Evolutionary conservation across 1,140 invertebrate genomes (phyloP), one percentile per base, ranked within the genome.

Genomic region (Cyclina sinensis): DNA sequence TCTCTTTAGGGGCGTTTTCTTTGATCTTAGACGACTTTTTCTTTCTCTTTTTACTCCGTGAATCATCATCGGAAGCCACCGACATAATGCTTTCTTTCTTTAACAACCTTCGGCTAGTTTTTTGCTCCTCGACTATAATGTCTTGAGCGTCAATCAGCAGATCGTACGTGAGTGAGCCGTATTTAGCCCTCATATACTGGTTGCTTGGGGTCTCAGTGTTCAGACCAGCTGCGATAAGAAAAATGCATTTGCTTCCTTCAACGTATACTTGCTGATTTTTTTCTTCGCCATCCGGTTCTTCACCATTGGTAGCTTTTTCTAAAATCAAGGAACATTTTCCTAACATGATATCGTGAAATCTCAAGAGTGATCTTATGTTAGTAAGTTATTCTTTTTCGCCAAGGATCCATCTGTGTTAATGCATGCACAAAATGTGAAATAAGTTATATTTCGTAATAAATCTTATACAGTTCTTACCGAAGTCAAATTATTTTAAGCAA

Each of bases 121-220:
- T 86, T 9, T 76, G 48, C n/a, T 76, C 51, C 37, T 57, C 83
- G 1, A 86, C 62, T 11, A 86, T 86, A 62, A 86, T 51, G 48
- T 76, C 65, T 27, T 86, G 73, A 30, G 83, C 83, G 27, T 86
- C 83, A n/a, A 83, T 48, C 35, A 70, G 51, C n/a, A 86, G 30
- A 32, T 86, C 83, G 43, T 54, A 76, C 2, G 83, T 86, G 0
- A 86, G 54, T 7, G 83, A 86, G 4, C 83, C 83, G 32, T 54
- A 86, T 16, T 24, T 74, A 3, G 43, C 30, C 14, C 62, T 30
- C 21, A 86, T 76, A 30, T 74, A 86, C 12, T 76, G 39, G 37
- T 86, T 86, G 30, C 48, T 76, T 4, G 83, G 83, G 16, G n/a
- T 76, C 27, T 86, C 51, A 5, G 68, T 86, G 1, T 18, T 74